phyloP scores from a whole-genome alignment of 2,888 invertebrate species.

The Latrodectus elegans region DNA sequence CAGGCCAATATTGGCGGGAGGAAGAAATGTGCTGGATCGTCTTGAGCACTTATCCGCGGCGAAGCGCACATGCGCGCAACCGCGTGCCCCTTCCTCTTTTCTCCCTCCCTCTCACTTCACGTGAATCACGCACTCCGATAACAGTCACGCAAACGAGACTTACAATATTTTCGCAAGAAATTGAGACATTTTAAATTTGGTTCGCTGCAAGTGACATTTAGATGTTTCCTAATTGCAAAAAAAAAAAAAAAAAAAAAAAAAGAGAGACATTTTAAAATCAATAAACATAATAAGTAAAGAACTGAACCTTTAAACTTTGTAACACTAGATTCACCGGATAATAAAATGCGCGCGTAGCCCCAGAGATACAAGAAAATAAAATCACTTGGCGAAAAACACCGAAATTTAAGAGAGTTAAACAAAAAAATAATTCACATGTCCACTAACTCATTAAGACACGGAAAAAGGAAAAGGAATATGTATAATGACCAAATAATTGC shows the following conservation, averaged over 20 bases:
- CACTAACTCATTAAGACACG: too few species aligned
- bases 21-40: background rate
- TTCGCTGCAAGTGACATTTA: background rate
- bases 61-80: conserved; percentile 1
- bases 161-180: background rate
- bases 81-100: background rate
- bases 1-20: conserved; percentile 14
- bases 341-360: too few species aligned
- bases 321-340: background rate
- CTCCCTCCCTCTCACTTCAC: conserved; percentile 10
- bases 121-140: conserved; percentile 37
- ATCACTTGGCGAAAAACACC: too few species aligned
- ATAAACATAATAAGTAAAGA: background rate
- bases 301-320: background rate
- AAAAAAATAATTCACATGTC: too few species aligned
- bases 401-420: too few species aligned
- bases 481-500: too few species aligned
- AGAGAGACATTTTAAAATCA: background rate
- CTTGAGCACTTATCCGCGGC: background rate
- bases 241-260: too few species aligned
- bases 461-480: too few species aligned
- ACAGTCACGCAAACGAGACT: conserved; percentile 32
- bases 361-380: too few species aligned
- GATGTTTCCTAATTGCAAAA: background rate
- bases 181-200: background rate